Base-by-base conservation (phyloP, 2,888 invertebrate species). In the Dasypolia templi region DNA sequence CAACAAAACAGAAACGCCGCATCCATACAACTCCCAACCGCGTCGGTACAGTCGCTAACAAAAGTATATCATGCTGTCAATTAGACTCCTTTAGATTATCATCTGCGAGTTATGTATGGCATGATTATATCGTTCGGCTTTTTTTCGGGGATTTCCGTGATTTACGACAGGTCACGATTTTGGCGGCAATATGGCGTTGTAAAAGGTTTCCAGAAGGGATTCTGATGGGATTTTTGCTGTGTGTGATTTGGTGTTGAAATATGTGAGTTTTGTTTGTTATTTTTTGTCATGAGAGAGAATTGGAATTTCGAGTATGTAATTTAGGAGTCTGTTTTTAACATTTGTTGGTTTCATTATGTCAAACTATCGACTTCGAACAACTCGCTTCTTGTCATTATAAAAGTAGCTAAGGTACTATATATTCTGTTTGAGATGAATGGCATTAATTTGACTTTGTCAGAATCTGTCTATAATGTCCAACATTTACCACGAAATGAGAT, bases 31-130 rank as follows among this genome's bases (percentile, higher is more conserved):
- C 59, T 78, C 67, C 70, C 32, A 72, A 79, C 78, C 63, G 49
- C 66, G 75, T 77, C 81, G 77, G 87, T 86, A 89, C 89, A 86
- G 51, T 87, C 86, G 80, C 72, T 64, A 65, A 86, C 90, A 89
- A 88, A 92, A 90, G 89, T 92, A 91, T 90, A 92, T 93, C 92
- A 88, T 89, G 78, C 93, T 93, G 94, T 94, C 94, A 94, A 94
- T 94, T 94, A 94, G 91, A 86, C 82, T 86, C 82, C 86, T 89
- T 82, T 79, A 91, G 93, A 92, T 93, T 91, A 93, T 87, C 91
- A 92, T 93, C 93, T 87, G 75, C 65, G 81, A 71, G 89, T 89
- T 90, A 91, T 89, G 88, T 90, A 91, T 90, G 89, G 84, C 74
- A 82, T 83, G 89, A 90, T 91, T 91, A 88, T 88, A 88, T 89